A percentile compares a stretch with the other conserved stretches of the same genome.
phyloP scores from a whole-genome alignment of 2,113 vertebrate species.

The Phrynocephalus versicolor region DNA sequence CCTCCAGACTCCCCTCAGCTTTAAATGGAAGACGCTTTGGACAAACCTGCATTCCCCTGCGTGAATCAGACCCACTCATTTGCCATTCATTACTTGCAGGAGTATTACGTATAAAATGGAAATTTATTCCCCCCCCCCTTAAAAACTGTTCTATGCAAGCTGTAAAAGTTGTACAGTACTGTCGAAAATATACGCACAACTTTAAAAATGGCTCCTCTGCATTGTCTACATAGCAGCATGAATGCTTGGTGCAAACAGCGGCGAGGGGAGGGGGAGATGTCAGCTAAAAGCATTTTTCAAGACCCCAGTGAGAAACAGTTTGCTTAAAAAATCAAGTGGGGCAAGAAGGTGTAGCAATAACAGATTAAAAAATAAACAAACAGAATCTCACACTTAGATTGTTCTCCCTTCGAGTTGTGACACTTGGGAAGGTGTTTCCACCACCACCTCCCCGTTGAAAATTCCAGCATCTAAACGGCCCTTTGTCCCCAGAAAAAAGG shows the following conservation, averaged over 20 bases:
- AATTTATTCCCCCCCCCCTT: background rate
- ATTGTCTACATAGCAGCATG: background rate
- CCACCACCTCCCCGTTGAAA: too few species aligned
- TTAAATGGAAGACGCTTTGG: background rate
- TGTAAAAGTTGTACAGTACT: background rate
- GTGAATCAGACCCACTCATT: too few species aligned
- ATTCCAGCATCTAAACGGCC: background rate
- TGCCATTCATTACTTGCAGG: background rate
- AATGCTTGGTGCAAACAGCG: background rate
- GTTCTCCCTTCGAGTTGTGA: background rate
- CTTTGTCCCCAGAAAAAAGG: too few species aligned
- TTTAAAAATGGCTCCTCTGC: background rate
- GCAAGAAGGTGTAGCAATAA: too few species aligned
- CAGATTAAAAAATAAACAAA: too few species aligned
- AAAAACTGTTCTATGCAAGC: background rate
- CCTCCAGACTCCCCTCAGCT: background rate
- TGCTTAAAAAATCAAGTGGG: too few species aligned
- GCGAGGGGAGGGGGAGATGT: background rate
- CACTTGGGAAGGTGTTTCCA: background rate
- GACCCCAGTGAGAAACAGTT: too few species aligned
- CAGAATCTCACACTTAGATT: too few species aligned
- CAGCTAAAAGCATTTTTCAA: too few species aligned
- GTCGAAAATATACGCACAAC: accelerated
- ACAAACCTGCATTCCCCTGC: background rate
- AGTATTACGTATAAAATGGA: background rate